phyloP scores from a whole-genome alignment of 2,888 invertebrate genomes.

The Strigamia transsilvanica region DNA sequence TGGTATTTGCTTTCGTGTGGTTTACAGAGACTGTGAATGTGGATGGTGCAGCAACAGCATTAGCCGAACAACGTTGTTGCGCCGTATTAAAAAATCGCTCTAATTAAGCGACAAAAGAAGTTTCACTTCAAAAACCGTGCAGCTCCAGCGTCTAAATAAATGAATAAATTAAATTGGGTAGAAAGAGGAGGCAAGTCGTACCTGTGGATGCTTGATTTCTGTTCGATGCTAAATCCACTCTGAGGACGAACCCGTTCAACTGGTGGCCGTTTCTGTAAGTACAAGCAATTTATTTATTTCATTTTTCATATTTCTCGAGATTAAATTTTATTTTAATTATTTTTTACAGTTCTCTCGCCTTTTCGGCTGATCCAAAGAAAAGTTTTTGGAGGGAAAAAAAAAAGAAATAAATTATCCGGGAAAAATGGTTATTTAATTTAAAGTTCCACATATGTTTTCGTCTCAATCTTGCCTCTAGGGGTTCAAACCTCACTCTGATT shows the following conservation, averaged over 20 bases:
- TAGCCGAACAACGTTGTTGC: no score
- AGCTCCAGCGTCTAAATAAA: no score
- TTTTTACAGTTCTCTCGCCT: conserved; percentile 65
- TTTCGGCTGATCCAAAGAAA: conserved; percentile 66
- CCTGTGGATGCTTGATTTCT: no score
- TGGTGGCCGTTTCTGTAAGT: conserved; percentile 73
- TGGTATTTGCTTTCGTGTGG: no score
- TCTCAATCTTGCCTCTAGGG: conserved; percentile 16
- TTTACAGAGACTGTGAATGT: no score
- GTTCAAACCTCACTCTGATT: conserved; percentile 33
- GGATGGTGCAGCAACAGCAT: no score
- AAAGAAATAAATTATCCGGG: not conserved
- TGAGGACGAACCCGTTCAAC: conserved; percentile 72
- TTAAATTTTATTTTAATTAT: no score
- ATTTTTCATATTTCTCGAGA: not conserved
- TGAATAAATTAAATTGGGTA: no score
- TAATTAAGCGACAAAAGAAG: no score
- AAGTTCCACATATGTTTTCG: conserved; percentile 24
- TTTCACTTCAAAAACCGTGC: no score
- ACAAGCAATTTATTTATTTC: not conserved
- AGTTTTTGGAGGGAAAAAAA: not conserved
- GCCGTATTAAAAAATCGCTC: no score
- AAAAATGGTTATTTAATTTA: conserved; percentile 3
- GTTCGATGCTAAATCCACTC: conserved; percentile 69
- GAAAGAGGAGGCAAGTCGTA: no score